phyloP scores from a whole-genome alignment of 1,140 invertebrate species.

The Anastatus disparis region DNA sequence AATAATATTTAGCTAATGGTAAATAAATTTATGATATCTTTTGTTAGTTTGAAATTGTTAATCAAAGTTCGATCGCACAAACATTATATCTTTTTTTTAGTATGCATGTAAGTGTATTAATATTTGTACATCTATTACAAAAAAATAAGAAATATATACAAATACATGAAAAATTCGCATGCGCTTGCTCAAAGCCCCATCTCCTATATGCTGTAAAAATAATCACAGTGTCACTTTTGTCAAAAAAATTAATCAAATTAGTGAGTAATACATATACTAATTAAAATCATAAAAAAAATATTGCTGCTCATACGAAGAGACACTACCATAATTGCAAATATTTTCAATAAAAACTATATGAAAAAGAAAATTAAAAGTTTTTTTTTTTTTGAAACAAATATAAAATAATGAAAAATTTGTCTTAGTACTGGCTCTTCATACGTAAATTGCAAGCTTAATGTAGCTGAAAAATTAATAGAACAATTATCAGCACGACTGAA shows the following conservation, averaged over 20 bases:
- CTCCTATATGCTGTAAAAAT: slow-evolving; percentile 67
- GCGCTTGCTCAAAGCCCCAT: slow-evolving; percentile 64
- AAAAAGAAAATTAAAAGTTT: no score
- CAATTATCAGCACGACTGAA: slow-evolving; percentile 34
- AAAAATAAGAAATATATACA: slow-evolving; percentile 56
- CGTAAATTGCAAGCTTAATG: slow-evolving; percentile 27
- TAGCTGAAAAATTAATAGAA: slow-evolving; percentile 55
- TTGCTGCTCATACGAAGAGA: slow-evolving; percentile 50
- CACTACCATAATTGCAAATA: slow-evolving; percentile 34
- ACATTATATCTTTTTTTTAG: slow-evolving; percentile 14
- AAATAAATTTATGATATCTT: no score
- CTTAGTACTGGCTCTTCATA: slow-evolving; percentile 10
- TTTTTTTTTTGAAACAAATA: no score
- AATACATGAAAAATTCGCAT: slow-evolving; percentile 56
- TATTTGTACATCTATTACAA: slow-evolving; percentile 49
- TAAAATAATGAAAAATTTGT: not conserved
- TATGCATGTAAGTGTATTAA: slow-evolving; percentile 42
- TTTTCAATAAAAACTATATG: slow-evolving; percentile 34
- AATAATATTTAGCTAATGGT: no score
- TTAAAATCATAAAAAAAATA: slow-evolving; percentile 58
- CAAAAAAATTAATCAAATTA: slow-evolving; percentile 64
- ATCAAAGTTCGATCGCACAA: slow-evolving; percentile 29
- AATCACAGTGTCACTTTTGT: slow-evolving; percentile 59
- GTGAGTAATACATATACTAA: slow-evolving; percentile 57
- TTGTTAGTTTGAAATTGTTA: no score